phyloP scores from a whole-genome alignment of 2,113 vertebrate genomes.

The Chascanopsetta lugubris region DNA sequence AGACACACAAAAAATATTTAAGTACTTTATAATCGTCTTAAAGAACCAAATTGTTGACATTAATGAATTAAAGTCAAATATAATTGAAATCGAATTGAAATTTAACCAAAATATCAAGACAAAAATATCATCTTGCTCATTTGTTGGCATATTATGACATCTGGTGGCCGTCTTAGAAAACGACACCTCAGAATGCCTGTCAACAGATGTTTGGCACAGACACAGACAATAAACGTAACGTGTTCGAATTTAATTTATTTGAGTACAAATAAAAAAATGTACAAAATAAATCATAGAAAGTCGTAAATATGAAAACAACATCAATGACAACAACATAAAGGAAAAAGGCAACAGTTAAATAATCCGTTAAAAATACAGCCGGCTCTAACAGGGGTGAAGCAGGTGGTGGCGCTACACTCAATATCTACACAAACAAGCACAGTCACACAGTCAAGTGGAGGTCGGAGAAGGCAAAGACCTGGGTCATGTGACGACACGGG shows the following conservation, averaged over 20 bases:
- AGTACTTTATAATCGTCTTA: no score
- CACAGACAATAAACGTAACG: background rate
- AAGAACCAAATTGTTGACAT: no score
- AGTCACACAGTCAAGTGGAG: slow-evolving; percentile 22
- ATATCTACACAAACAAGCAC: slow-evolving; percentile 39
- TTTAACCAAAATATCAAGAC: no score
- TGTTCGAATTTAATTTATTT: slow-evolving; percentile 67
- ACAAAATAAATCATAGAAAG: slow-evolving; percentile 84
- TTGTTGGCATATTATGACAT: no score
- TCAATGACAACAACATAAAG: slow-evolving; percentile 64
- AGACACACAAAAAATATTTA: background rate
- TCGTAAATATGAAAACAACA: slow-evolving; percentile 72
- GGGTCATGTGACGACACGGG: slow-evolving; percentile 2
- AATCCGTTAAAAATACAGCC: slow-evolving; percentile 50
- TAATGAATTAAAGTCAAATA: no score
- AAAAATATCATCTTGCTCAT: no score
- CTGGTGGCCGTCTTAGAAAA: no score
- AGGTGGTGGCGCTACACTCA: slow-evolving; percentile 12
- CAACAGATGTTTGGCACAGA: no score
- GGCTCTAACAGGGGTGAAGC: slow-evolving; percentile 49
- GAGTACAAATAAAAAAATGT: slow-evolving; percentile 79
- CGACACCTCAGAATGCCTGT: no score
- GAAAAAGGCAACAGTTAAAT: slow-evolving; percentile 74
- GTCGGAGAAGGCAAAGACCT: slow-evolving; percentile 51
- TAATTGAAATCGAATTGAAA: no score